phyloP scores from a whole-genome alignment of 2,797 vertebrate species.

The Carduelis carduelis region DNA sequence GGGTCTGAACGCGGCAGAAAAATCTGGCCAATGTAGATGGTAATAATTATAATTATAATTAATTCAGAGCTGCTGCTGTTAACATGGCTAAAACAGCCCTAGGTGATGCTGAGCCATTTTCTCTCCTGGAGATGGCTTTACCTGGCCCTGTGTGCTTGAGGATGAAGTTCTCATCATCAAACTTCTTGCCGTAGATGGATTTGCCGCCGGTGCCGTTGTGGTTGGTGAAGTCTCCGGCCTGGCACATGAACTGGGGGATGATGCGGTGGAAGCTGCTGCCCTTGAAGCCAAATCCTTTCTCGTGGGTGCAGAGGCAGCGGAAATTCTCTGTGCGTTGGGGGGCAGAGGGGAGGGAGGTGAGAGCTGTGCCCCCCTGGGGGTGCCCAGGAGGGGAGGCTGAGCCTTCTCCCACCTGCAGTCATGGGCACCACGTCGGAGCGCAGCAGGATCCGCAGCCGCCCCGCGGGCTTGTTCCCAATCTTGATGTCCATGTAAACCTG shows the following conservation, averaged over 20 bases:
- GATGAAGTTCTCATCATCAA: constrained; percentile 96
- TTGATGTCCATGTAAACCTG: constrained; percentile 99
- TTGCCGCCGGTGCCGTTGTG: constrained; percentile 97
- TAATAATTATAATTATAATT: background rate
- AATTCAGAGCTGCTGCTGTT: background rate
- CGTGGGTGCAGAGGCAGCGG: constrained; percentile 94
- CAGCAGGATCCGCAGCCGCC: constrained; percentile 89
- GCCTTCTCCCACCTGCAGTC: constrained; percentile 83
- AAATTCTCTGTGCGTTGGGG: constrained; percentile 84
- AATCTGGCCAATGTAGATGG: too few relatives aligned
- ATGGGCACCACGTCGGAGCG: constrained; percentile 95
- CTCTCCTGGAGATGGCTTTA: constrained; percentile 1
- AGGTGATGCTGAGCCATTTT: fast-evolving
- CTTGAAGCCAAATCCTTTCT: constrained; percentile 96
- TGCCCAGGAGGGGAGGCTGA: fast-evolving
- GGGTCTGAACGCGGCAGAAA: too few relatives aligned
- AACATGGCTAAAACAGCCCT: fast-evolving
- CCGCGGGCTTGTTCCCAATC: constrained; percentile 93
- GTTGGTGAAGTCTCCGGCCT: constrained; percentile 97
- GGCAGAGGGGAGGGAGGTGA: background rate
- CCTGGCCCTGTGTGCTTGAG: constrained; percentile 94
- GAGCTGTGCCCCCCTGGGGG: fast-evolving
- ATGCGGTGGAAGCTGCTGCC: constrained; percentile 95
- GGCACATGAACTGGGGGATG: constrained; percentile 99
- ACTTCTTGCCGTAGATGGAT: constrained; percentile 95